Conservation (phyloP, 2,888 invertebrate species). For the Rhagonycha lutea region DNA sequence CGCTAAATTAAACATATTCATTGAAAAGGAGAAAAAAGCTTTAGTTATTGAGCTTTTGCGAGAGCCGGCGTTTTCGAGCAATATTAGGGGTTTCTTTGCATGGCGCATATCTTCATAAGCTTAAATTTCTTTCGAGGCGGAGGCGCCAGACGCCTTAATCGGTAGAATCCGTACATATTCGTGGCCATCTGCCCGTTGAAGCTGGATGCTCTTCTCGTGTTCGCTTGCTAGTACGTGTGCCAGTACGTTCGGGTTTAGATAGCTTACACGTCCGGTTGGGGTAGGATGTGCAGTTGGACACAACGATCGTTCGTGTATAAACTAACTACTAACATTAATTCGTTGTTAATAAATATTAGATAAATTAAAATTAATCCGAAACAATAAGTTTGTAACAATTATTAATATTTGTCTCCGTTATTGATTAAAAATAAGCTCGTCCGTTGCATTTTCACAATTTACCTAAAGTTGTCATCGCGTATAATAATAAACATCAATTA, state of each 20-base stretch:
- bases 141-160: constrained; percentile 39
- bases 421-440: neutral
- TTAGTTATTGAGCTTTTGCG: constrained; percentile 43
- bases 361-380: neutral
- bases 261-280: constrained; percentile 37
- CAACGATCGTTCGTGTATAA: constrained; percentile 7
- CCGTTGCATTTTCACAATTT: neutral
- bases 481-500: constrained; percentile 35
- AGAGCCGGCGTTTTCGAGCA: constrained; percentile 38
- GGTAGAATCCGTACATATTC: constrained; percentile 39
- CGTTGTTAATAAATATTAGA: neutral
- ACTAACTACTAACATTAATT: neutral
- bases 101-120: constrained; percentile 39
- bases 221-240: constrained; percentile 27
- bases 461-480: constrained; percentile 2
- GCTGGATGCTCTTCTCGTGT: constrained; percentile 43
- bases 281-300: constrained; percentile 31
- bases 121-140: constrained; percentile 36
- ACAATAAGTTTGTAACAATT: neutral
- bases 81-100: constrained; percentile 38
- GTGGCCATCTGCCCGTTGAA: constrained; percentile 48
- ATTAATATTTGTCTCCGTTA: neutral
- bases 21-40: constrained; percentile 38
- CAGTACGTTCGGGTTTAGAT: constrained; percentile 48
- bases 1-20: constrained; percentile 51